Evolutionary conservation across 2,797 vertebrate genomes (phyloP), one percentile per base, ranked within the genome.

Genomic region (Psittacula derbiana): DNA sequence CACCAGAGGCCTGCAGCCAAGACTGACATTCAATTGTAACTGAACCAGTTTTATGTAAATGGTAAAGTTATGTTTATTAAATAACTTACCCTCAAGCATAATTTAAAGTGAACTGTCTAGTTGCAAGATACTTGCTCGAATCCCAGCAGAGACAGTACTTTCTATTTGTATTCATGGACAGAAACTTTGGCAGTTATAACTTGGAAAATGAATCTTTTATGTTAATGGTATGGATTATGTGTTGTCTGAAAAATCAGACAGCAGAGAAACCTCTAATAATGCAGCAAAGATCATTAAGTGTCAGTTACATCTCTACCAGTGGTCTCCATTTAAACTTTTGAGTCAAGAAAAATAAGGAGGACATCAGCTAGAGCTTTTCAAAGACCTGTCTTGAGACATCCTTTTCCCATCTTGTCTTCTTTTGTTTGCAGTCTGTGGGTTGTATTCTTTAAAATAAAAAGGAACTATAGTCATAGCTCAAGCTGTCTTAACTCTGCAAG

Each of bases 31-130:
- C 53, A 60, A 2, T 80, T 82, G 57, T 92, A 80, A 92, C 76
- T 41, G 86, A 95, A 84, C 43, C 62, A 91, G 71, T 76, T 91
- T 88, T 88, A 88, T 86, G 60, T 74, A 86, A 92, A 93, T 72
- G 19, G 7, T 25, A n/a, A 81, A 44, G 47, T 90, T 84, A 44
- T 91, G 8, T 92, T 94, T 93, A 66, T 50, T 65, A 65, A 93
- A 86, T 50, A 88, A 91, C 85, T 92, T 84, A 25, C 79, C 73
- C 47, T 78, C 60, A 36, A 72, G 86, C 57, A 73, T 52, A 84
- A 93, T 79, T 55, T 78, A 23, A 88, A 90, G 61, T 36, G 69
- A 92, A 25, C 36, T 85, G 30, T 23, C 27, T 78, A 80, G 72
- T 82, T 86, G 36, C 67, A 71, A 79, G 64, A 58, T 67, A 18